These are phyloP conservation scores for Eupithecia pulchellata DNA, from an alignment of 2,888 invertebrate species.

Conservation along the genomic window DNA sequence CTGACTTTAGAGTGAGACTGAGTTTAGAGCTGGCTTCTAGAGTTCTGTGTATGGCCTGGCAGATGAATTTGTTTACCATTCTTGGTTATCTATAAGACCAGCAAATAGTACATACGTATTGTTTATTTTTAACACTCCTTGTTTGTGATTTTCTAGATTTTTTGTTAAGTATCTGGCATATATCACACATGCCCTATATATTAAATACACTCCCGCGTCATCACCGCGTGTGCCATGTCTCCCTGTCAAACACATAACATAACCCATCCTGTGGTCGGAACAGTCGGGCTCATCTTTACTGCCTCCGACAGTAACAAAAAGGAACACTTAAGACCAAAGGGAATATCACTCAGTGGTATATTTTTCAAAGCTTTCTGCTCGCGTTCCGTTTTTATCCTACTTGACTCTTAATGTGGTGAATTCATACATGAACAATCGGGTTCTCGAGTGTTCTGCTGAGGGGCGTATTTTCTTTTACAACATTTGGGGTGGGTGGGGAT, in stretches of 20 bases:
- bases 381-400: constrained; percentile 85
- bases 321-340: constrained; percentile 51
- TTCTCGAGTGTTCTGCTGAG: constrained; percentile 66
- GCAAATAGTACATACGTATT: not conserved
- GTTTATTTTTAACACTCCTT: not conserved
- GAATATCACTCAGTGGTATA: constrained; percentile 78
- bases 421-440: constrained; percentile 89
- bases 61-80: constrained; percentile 16
- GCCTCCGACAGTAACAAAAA: constrained; percentile 47
- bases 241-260: not conserved
- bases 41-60: not conserved
- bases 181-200: not conserved
- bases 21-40: constrained; percentile 24
- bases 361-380: constrained; percentile 74
- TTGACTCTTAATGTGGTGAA: constrained; percentile 89
- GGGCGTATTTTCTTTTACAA: constrained; percentile 70
- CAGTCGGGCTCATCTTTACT: constrained; percentile 40
- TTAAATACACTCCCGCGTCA: not conserved
- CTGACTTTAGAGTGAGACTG: constrained; percentile 33
- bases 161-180: not conserved
- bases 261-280: constrained; percentile 23
- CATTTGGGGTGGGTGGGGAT: constrained; percentile 58
- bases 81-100: not conserved
- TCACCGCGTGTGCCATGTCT: not conserved
- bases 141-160: not conserved